Evolutionary conservation across 2,113 vertebrate species (phyloP).

Genomic region (Choloepus hoffmanni): DNA sequence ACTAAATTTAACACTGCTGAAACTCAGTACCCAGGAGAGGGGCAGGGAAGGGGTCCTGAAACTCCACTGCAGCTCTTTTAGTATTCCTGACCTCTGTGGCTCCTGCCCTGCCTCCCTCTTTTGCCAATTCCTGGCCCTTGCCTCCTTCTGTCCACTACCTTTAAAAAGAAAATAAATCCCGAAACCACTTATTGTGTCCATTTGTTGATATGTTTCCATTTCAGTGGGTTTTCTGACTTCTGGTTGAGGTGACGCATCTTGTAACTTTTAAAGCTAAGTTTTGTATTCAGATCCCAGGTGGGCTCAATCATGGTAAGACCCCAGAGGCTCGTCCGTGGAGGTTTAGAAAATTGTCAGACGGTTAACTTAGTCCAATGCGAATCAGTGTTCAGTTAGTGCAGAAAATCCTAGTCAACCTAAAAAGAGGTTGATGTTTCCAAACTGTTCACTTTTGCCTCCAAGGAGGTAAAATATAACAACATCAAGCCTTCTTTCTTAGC

Average conservation of each 20-base stretch:
- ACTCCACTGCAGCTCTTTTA: accelerated
- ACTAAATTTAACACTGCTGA: neutral
- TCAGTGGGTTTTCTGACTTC: neutral
- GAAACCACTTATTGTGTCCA: neutral
- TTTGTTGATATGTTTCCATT: neutral
- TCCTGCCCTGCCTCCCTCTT: accelerated
- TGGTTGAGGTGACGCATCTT: neutral
- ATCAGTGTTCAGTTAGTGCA: neutral
- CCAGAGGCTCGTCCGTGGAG: neutral
- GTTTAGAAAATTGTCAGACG: neutral
- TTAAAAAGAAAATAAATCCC: neutral
- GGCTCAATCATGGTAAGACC: accelerated
- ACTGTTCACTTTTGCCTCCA: neutral
- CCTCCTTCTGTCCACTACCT: neutral
- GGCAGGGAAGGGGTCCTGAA: neutral
- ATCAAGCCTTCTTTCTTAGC: too few relatives aligned
- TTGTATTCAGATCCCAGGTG: neutral
- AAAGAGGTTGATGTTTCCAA: neutral
- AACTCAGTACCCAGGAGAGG: neutral
- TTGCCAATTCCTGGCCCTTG: neutral
- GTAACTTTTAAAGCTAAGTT: neutral
- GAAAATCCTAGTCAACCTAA: too few relatives aligned
- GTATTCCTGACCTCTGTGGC: neutral
- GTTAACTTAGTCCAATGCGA: accelerated
- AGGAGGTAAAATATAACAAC: neutral